Evolutionary conservation across 2,888 invertebrate genomes (phyloP).

Genomic region (Leistus spinibarbis): DNA sequence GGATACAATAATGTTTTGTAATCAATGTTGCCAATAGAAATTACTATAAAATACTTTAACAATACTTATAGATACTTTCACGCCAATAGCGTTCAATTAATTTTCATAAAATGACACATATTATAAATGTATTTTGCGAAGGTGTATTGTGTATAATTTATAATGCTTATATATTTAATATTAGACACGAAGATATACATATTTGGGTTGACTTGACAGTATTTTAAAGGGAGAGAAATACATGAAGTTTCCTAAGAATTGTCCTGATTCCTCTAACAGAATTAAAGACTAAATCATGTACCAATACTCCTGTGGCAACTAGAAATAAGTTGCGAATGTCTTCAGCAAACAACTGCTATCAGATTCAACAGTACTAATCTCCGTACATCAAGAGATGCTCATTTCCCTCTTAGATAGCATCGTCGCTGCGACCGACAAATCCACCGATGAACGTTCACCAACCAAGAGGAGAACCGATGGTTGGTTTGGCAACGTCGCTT

Average conservation of each 20-base stretch:
- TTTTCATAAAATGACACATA: not conserved
- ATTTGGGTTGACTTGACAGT: too few relatives aligned
- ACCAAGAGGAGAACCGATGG: not conserved
- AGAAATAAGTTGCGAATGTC: not conserved
- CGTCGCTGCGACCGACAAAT: not conserved
- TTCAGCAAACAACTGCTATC: not conserved
- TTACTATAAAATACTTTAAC: slow-evolving; percentile 9
- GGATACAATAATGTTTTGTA: not conserved
- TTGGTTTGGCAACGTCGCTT: slow-evolving; percentile 7
- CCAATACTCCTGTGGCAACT: too few relatives aligned
- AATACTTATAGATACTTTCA: slow-evolving; percentile 19
- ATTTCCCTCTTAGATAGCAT: slow-evolving; percentile 8
- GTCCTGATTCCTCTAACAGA: too few relatives aligned
- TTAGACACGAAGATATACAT: too few relatives aligned
- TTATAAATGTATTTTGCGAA: not conserved
- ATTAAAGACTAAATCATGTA: too few relatives aligned
- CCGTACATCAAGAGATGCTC: not conserved
- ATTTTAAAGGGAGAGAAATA: too few relatives aligned
- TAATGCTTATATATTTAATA: too few relatives aligned
- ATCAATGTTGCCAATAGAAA: slow-evolving; percentile 27
- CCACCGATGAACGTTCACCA: not conserved
- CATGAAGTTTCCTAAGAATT: too few relatives aligned
- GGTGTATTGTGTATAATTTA: not conserved
- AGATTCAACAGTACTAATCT: not conserved
- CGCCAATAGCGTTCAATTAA: not conserved